Evolutionary conservation across 2,888 invertebrate genomes (phyloP).

Genomic region (Cacoxenus indagator): DNA sequence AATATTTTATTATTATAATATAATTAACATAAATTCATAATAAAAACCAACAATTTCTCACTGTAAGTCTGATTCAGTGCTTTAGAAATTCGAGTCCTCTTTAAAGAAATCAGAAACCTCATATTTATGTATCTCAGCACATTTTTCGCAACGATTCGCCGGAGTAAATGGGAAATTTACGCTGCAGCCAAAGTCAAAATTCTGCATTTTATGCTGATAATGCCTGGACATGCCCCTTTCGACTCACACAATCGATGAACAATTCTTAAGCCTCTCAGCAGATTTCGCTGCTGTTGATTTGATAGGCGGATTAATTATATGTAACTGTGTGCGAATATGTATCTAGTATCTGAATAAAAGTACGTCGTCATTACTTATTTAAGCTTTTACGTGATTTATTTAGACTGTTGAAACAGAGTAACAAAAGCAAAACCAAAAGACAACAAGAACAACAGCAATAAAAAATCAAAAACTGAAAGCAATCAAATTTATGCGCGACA

Average conservation of each 20-base stretch:
- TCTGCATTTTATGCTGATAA: not conserved
- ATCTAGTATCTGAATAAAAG: not conserved
- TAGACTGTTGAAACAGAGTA: not conserved
- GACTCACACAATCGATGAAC: not conserved
- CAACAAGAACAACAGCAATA: not conserved
- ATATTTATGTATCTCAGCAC: not conserved
- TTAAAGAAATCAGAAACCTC: not conserved
- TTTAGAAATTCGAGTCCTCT: not conserved
- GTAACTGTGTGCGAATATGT: not conserved
- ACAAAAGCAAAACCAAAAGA: not conserved
- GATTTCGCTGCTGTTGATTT: conserved; percentile 1
- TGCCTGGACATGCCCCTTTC: not conserved
- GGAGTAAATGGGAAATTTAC: not conserved
- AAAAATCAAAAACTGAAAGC: conserved; percentile 39
- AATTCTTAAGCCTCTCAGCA: not conserved
- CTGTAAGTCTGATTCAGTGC: too few species aligned
- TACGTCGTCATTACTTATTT: conserved; percentile 36
- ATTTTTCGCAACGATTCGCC: not conserved
- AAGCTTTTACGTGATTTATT: conserved; percentile 50
- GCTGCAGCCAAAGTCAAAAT: not conserved
- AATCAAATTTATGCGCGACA: conserved; percentile 38
- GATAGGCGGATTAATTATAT: not conserved
- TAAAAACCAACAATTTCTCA: too few species aligned
- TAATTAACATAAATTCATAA: too few species aligned
- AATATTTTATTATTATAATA: too few species aligned